Evolutionary conservation across 2,888 invertebrate species (phyloP).

Genomic region (Himalopsyche japonica): DNA sequence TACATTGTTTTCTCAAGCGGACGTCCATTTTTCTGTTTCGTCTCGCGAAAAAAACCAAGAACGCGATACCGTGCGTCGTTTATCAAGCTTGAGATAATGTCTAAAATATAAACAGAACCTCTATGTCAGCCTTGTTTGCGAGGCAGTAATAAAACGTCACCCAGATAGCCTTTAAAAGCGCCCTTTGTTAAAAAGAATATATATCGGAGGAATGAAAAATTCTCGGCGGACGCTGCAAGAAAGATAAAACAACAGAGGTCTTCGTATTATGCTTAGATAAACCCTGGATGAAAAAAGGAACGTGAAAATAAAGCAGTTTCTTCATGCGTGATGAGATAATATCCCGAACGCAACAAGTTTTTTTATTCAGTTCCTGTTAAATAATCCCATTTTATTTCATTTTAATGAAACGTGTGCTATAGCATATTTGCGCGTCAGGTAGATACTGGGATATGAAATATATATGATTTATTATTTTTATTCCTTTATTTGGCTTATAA

Average conservation of each 20-base stretch:
- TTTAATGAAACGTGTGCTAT: too few species aligned
- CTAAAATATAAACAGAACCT: conserved; percentile 36
- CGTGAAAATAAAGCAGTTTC: conserved; percentile 4
- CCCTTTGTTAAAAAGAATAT: conserved; percentile 13
- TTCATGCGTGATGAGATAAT: conserved; percentile 36
- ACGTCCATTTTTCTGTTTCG: neutral
- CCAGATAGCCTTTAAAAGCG: conserved; percentile 28
- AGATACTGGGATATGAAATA: too few species aligned
- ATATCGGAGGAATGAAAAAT: conserved; percentile 23
- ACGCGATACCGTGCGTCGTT: conserved; percentile 20
- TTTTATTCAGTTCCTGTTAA: neutral
- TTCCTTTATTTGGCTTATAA: too few species aligned
- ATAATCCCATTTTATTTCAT: too few species aligned
- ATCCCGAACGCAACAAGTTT: conserved; percentile 23
- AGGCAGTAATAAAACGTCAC: conserved; percentile 33
- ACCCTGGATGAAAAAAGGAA: conserved; percentile 16
- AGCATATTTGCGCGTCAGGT: too few species aligned
- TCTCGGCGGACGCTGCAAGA: conserved; percentile 3
- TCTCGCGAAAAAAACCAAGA: neutral
- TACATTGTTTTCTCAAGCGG: neutral
- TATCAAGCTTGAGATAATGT: conserved; percentile 37
- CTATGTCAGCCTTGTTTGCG: conserved; percentile 4
- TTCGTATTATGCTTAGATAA: conserved; percentile 14
- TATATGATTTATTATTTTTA: too few species aligned
- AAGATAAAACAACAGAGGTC: conserved; percentile 16